Evolutionary conservation across 2,113 vertebrate species (phyloP).

Genomic region (Poeciliopsis retropinna): DNA sequence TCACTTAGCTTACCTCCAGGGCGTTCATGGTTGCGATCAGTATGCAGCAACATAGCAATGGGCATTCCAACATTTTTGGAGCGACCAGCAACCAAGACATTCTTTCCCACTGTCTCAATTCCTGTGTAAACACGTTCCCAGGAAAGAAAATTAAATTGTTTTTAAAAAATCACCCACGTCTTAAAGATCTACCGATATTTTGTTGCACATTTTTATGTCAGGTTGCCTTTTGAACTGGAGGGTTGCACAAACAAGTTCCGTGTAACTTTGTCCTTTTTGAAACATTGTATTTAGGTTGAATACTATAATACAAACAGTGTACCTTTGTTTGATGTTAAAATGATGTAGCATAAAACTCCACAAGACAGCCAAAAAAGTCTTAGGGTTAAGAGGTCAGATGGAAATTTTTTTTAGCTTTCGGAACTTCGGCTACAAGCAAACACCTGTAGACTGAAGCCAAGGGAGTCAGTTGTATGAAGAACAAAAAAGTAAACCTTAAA

Average conservation of each 20-base stretch:
- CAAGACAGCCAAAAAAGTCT: neutral
- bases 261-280: neutral
- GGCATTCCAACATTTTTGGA: constrained; percentile 97
- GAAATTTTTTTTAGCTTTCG: too few relatives aligned
- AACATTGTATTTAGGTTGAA: neutral
- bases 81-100: constrained; percentile 90
- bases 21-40: constrained; percentile 87
- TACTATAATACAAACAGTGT: neutral
- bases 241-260: neutral
- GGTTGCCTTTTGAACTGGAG: neutral
- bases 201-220: neutral
- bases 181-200: neutral
- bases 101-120: constrained; percentile 90
- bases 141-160: neutral
- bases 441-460: too few relatives aligned
- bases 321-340: neutral
- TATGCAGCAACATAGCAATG: constrained; percentile 91
- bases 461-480: too few relatives aligned
- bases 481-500: too few relatives aligned
- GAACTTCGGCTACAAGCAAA: too few relatives aligned
- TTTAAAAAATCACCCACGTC: neutral
- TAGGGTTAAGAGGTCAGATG: too few relatives aligned
- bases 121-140: constrained; percentile 75
- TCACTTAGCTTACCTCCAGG: constrained; percentile 85
- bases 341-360: neutral